These are phyloP conservation scores for Agelastica alni DNA, from an alignment of 2,888 invertebrate genomes.

Conservation along the genomic window DNA sequence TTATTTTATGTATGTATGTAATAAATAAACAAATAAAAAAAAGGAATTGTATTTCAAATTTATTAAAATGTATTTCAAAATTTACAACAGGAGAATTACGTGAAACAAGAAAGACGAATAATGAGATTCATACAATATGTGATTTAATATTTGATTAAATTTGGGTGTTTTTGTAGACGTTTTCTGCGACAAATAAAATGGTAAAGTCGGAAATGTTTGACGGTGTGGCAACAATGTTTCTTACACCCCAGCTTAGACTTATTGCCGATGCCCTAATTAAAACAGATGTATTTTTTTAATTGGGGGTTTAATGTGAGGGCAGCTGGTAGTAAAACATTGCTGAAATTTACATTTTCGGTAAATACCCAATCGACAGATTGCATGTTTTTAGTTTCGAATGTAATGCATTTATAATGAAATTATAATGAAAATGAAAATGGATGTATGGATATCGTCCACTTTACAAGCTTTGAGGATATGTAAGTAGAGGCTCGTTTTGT, in stretches of 20 bases:
- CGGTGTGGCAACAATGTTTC: conserved; percentile 9
- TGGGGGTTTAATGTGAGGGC: conserved; percentile 27
- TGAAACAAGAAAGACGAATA: too few relatives aligned
- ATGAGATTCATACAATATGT: too few relatives aligned
- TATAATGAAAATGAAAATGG: conserved; percentile 50
- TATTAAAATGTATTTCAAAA: too few relatives aligned
- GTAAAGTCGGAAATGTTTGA: background rate
- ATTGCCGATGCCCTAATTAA: conserved; percentile 53
- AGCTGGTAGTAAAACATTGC: conserved; percentile 36
- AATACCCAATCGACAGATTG: conserved; percentile 53
- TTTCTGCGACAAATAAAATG: too few relatives aligned
- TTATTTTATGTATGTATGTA: too few relatives aligned
- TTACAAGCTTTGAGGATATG: conserved; percentile 4
- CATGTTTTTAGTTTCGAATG: conserved; percentile 49
- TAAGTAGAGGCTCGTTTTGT: conserved; percentile 1
- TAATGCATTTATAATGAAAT: conserved; percentile 56
- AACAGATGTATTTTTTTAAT: conserved; percentile 54
- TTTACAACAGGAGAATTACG: too few relatives aligned
- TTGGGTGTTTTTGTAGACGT: too few relatives aligned
- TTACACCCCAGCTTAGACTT: conserved; percentile 41
- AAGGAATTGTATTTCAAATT: too few relatives aligned
- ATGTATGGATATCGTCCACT: conserved; percentile 36
- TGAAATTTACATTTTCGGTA: conserved; percentile 42
- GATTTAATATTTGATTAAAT: too few relatives aligned
- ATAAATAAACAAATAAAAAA: too few relatives aligned